A percentile compares a stretch with the other conserved stretches of the same genome.
Conservation (phyloP, 2,888 invertebrate species). For the Luperina testacea region DNA sequence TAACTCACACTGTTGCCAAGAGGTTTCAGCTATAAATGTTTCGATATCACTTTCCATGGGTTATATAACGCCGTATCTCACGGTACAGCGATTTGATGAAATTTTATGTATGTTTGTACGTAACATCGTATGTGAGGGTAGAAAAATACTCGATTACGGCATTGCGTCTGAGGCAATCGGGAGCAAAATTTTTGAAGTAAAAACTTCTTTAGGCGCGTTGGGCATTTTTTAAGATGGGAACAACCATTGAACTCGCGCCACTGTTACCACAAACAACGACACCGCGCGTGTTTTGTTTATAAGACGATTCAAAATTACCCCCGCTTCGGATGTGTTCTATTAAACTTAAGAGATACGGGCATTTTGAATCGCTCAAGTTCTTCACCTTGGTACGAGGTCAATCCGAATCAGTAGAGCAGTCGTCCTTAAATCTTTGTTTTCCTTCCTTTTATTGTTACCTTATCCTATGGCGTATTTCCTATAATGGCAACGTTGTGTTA, state of each 20-base stretch:
- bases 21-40: constrained; percentile 3
- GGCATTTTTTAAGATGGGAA: no score
- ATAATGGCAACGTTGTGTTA: background rate
- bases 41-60: constrained; percentile 26
- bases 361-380: background rate
- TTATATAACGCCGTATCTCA: constrained; percentile 25
- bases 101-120: constrained; percentile 8
- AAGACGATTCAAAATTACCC: no score
- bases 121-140: background rate
- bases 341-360: constrained; percentile 2
- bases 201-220: no score
- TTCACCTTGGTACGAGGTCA: constrained; percentile 37
- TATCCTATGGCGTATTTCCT: constrained; percentile 6
- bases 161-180: background rate
- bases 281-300: no score
- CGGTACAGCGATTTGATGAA: constrained; percentile 23
- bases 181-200: no score
- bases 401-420: constrained; percentile 7
- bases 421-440: constrained; percentile 43
- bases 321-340: no score
- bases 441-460: constrained; percentile 42
- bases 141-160: background rate
- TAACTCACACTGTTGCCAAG: constrained; percentile 23
- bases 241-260: no score
- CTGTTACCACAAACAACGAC: no score